phyloP scores from a whole-genome alignment of 1,140 invertebrate species.

The Galendromus occidentalis region DNA sequence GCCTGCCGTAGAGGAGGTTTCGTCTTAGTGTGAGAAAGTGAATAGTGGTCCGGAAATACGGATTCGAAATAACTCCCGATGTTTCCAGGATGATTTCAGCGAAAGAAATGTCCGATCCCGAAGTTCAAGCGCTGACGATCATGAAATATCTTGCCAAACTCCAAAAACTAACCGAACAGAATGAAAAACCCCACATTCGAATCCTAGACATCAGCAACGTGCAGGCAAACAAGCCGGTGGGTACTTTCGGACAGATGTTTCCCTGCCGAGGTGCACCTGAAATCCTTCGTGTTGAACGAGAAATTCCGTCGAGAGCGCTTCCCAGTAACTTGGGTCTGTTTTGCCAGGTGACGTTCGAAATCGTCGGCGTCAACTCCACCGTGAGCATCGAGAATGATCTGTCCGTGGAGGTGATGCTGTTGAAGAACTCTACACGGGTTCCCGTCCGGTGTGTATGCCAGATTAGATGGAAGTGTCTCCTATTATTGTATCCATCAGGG shows the following conservation, averaged over 20 bases:
- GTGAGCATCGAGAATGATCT: not conserved
- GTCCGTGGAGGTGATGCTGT: not conserved
- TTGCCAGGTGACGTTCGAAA: not conserved
- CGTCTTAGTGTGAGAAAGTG: not conserved
- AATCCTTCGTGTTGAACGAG: too few relatives aligned
- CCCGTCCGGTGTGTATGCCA: not conserved
- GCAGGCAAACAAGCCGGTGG: slow-evolving; percentile 57
- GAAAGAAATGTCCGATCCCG: slow-evolving; percentile 75
- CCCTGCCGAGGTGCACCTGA: not conserved
- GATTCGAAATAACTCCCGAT: not conserved
- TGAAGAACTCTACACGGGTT: not conserved
- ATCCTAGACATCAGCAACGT: slow-evolving; percentile 47
- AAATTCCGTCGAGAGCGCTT: not conserved
- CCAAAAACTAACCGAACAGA: slow-evolving; percentile 63
- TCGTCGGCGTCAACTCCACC: not conserved
- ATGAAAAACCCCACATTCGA: slow-evolving; percentile 32
- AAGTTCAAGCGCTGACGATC: slow-evolving; percentile 80
- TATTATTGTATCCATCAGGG: too few relatives aligned
- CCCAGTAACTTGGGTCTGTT: not conserved
- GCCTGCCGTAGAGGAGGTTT: not conserved
- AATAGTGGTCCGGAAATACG: not conserved
- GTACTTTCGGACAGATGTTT: slow-evolving; percentile 20
- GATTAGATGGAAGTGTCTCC: too few relatives aligned
- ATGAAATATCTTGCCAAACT: slow-evolving; percentile 83
- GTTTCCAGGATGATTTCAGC: slow-evolving; percentile 28